Percentiles rank a stretch among this genome's conserved stretches.
These are phyloP conservation scores for Onychomys leucogaster DNA, from an alignment of 2,797 vertebrate species.

Conservation along the genomic window DNA sequence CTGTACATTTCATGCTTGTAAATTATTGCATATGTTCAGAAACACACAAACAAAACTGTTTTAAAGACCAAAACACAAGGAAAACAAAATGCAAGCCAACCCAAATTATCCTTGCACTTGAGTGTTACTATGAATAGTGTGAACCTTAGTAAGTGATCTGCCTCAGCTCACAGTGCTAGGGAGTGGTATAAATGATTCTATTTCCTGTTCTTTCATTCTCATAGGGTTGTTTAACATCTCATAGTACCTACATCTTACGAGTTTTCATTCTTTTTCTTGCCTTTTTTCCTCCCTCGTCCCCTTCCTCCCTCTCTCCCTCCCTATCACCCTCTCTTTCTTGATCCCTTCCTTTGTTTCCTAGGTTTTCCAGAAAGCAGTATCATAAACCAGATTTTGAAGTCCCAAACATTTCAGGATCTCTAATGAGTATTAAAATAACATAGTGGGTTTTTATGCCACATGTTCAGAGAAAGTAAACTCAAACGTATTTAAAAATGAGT, in stretches of 20 bases:
- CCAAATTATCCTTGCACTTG: neutral
- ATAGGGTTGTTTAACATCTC: neutral
- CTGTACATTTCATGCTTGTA: neutral
- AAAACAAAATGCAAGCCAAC: neutral
- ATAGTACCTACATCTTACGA: neutral
- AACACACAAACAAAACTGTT: neutral
- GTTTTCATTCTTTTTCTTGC: neutral
- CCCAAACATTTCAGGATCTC: neutral
- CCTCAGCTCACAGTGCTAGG: neutral
- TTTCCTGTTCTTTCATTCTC: neutral
- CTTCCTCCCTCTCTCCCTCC: no score
- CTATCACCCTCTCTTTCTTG: no score
- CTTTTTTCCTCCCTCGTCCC: accelerated
- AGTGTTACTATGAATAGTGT: neutral
- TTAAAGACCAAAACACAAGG: neutral
- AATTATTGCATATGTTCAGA: neutral
- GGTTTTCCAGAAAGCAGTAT: neutral
- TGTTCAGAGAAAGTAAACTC: neutral
- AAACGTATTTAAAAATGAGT: neutral
- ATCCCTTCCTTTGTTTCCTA: neutral
- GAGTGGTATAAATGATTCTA: neutral
- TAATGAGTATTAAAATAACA: neutral
- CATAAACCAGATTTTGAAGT: neutral
- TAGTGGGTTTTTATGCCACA: neutral
- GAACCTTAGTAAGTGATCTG: neutral